These are phyloP conservation scores for Leptodactylus fallax DNA, from an alignment of 2,797 vertebrate genomes.

Conservation along the genomic window DNA sequence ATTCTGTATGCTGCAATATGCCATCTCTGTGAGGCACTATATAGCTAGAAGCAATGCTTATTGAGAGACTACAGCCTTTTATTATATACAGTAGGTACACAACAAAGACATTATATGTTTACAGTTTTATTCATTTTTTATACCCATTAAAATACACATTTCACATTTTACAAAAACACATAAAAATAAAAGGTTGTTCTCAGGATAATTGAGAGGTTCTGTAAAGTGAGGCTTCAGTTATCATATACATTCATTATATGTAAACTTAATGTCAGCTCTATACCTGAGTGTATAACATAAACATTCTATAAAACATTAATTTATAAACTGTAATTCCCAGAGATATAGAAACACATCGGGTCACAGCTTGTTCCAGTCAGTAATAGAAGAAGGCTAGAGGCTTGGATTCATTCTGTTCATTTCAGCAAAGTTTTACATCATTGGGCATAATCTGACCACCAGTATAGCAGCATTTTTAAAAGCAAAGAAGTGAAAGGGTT, in stretches of 20 bases:
- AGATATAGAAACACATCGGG: no score
- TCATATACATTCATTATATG: conserved; percentile 9
- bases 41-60: no score
- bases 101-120: background rate
- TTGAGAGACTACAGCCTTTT: background rate
- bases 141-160: background rate
- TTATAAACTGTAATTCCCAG: no score
- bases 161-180: background rate
- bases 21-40: no score
- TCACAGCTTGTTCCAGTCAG: no score
- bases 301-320: no score
- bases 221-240: background rate
- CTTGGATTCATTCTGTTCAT: background rate
- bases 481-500: background rate
- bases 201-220: background rate
- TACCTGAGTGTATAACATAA: background rate
- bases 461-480: conserved; percentile 2
- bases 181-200: background rate
- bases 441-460: background rate
- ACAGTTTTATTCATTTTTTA: background rate
- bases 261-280: background rate
- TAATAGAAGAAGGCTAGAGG: background rate
- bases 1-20: no score
- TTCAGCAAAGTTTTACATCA: background rate
- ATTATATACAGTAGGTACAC: background rate